Evolutionary conservation across 2,888 invertebrate genomes (phyloP).

Genomic region (Nasonia oneida): DNA sequence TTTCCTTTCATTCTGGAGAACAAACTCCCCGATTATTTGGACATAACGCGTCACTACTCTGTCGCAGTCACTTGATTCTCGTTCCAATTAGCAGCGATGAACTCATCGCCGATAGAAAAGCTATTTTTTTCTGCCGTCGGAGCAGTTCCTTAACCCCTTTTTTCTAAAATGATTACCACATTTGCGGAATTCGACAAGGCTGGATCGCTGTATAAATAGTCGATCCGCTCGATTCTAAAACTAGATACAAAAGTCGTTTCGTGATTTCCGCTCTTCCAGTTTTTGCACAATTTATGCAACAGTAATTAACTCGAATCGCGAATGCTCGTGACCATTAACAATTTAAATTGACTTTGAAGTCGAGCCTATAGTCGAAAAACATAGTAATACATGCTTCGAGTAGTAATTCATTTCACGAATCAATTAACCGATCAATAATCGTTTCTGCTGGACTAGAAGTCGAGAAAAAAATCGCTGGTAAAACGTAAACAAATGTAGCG

Average conservation of each 20-base stretch:
- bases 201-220: background rate
- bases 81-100: background rate
- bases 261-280: background rate
- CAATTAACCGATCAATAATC: background rate
- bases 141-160: conserved; percentile 17
- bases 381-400: background rate
- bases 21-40: conserved; percentile 11
- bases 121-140: background rate
- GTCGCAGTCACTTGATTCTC: background rate
- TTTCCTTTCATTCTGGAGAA: conserved; percentile 7
- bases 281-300: background rate
- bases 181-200: background rate
- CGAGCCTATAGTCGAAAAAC: background rate
- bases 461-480: background rate
- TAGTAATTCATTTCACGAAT: background rate
- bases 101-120: background rate
- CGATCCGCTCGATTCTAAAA: background rate
- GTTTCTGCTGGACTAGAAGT: background rate
- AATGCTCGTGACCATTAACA: background rate
- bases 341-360: background rate
- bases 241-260: background rate
- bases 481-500: background rate
- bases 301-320: background rate
- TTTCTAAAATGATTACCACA: background rate
- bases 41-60: conserved; percentile 12